These are phyloP conservation scores for Xerus rutilus DNA, from an alignment of 2,797 vertebrate genomes.

Conservation along the genomic window DNA sequence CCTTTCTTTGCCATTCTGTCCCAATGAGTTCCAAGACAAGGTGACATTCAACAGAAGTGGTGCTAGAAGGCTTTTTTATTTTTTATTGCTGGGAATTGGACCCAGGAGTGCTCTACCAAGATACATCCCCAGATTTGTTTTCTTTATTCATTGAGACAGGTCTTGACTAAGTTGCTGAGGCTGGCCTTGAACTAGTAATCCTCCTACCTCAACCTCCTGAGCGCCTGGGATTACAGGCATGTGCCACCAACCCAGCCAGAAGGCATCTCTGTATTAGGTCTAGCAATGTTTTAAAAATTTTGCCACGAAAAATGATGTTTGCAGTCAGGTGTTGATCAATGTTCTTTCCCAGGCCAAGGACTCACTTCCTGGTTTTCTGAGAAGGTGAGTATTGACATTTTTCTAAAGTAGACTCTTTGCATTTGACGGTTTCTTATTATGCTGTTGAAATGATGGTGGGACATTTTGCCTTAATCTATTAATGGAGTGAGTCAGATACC, in stretches of 20 bases:
- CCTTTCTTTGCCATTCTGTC: not conserved
- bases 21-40: not conserved
- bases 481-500: not conserved
- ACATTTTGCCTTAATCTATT: not conserved
- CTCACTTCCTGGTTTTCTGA: not conserved
- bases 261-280: not conserved
- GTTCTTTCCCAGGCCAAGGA: not conserved
- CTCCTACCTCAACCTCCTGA: not conserved
- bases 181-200: not conserved
- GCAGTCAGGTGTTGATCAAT: not conserved
- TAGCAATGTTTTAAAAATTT: not conserved
- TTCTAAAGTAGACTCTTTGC: not conserved
- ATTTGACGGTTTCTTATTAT: not conserved
- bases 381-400: not conserved
- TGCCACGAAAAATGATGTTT: not conserved
- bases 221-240: too few relatives aligned
- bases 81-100: not conserved
- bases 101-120: not conserved
- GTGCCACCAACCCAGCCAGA: too few relatives aligned
- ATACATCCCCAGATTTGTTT: not conserved
- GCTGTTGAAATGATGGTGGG: not conserved
- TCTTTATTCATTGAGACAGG: not conserved
- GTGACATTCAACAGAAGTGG: too few relatives aligned
- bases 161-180: not conserved
- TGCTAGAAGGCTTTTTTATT: not conserved